A percentile compares a stretch with the other conserved stretches of the same genome.
phyloP scores from a whole-genome alignment of 2,797 vertebrate genomes.

The Sorex maritimensis region DNA sequence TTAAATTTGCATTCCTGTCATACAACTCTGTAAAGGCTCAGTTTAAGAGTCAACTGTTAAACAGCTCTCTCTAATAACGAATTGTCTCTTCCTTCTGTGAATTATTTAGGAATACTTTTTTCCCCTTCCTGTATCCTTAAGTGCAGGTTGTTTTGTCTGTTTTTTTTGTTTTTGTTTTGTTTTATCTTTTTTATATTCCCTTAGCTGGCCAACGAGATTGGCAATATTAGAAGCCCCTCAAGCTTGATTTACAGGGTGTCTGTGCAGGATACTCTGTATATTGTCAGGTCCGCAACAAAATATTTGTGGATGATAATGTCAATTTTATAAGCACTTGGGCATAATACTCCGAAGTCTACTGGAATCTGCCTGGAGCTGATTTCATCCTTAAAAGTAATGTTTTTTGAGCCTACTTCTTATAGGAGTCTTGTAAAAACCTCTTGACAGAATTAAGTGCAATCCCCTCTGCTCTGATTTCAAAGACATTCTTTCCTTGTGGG shows the following conservation, averaged over 20 bases:
- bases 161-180: background rate
- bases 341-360: constrained; percentile 55
- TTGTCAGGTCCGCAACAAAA: constrained; percentile 50
- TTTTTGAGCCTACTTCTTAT: constrained; percentile 69
- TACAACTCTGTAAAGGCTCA: constrained; percentile 24
- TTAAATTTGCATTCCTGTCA: constrained; percentile 21
- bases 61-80: background rate
- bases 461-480: constrained; percentile 61
- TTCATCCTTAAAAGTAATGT: constrained; percentile 58
- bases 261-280: background rate
- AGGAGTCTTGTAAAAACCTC: constrained; percentile 53
- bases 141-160: background rate
- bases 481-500: constrained; percentile 41
- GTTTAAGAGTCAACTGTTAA: background rate
- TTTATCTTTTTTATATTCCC: constrained; percentile 10
- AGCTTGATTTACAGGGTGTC: background rate
- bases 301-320: constrained; percentile 63
- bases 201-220: background rate
- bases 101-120: constrained; percentile 57
- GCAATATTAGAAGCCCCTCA: constrained; percentile 10
- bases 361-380: constrained; percentile 67
- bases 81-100: background rate
- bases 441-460: constrained; percentile 69
- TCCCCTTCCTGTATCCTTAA: constrained; percentile 7
- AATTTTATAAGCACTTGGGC: constrained; percentile 45